Base-by-base conservation (phyloP, 2,797 vertebrate genomes). In the Fundulus diaphanus region DNA sequence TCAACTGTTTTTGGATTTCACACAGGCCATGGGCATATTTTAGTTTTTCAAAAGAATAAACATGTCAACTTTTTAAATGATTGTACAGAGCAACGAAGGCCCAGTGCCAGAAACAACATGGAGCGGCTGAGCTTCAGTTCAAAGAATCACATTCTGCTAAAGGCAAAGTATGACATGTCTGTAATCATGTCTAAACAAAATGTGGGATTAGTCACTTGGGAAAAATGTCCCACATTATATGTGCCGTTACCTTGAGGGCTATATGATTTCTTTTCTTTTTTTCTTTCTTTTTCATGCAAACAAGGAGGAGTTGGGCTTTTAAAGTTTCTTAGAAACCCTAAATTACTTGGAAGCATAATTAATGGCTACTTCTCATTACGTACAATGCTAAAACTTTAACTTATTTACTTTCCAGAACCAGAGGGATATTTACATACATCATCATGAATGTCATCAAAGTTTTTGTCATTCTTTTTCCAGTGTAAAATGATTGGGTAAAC, bases 131-230 rank as follows among this genome's bases (percentile, higher is more conserved):
- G 16, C 29, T 31, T 31, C 8, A 8, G 5, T 42, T 70, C 22
- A 29, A 37, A n/a, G 24, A 42, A 49, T 51, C 27, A 56, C 3
- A 27, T 31, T 0, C 27, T 35, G 49, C 37, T 73, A 29, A 33
- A 1, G 46, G 33, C 44, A 63, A 52, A 72, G 1, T n/a, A 37
- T 12, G 40, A 68, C 70, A 52, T 22, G 51, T 12, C 70, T 1
- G 9, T 48, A 20, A 80, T 78, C 57, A 0, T 79, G 84, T 73
- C 65, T 51, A 29, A 68, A 57, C 78, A 84, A 15, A 73, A 33
- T 57, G 22, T 24, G 1, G 51, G 44, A 81, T 78, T 22, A 80
- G 37, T 77, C 78, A 67, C 24, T n/a, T n/a, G 12, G 29, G 16
- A 18, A 72, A 44, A 27, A 13, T 31, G 66, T 46, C 15, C 7